phyloP scores from a whole-genome alignment of 2,113 vertebrate genomes.

The Chelonoidis abingdonii region DNA sequence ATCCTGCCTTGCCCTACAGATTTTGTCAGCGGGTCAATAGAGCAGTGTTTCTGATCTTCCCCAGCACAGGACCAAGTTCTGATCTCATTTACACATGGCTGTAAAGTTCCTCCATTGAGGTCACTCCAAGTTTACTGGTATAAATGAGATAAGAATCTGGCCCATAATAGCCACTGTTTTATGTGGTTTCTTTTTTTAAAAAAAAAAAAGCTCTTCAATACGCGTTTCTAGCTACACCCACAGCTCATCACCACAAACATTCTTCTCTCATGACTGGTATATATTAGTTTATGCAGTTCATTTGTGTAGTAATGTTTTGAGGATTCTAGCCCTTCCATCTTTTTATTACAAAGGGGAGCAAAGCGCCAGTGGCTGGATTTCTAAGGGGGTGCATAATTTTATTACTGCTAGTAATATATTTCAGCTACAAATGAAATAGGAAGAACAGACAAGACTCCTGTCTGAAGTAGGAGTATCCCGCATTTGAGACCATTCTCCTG shows the following conservation, averaged over 20 bases:
- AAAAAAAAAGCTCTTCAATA: neutral
- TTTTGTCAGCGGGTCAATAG: neutral
- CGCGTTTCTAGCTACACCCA: neutral
- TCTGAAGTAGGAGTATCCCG: constrained; percentile 39
- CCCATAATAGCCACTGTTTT: fast-evolving
- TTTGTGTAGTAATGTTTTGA: neutral
- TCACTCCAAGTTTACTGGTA: neutral
- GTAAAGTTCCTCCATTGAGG: neutral
- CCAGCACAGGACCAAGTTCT: neutral
- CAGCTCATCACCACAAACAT: neutral
- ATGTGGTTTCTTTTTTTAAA: neutral
- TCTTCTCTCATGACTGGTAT: constrained; percentile 35
- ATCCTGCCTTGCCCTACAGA: fast-evolving
- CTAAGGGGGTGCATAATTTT: constrained; percentile 35
- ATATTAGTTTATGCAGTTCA: neutral
- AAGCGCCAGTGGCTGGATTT: constrained; percentile 56
- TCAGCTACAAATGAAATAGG: constrained; percentile 55
- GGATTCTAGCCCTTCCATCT: constrained; percentile 1
- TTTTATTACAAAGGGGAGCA: constrained; percentile 44
- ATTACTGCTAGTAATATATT: constrained; percentile 54
- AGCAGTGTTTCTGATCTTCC: neutral
- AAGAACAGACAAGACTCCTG: constrained; percentile 52
- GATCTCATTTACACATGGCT: neutral
- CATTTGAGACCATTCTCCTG: constrained; percentile 36
- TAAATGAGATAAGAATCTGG: neutral